Percentiles rank a stretch among this genome's conserved stretches.
Conservation (phyloP, 2,797 vertebrate species). For the Dromococcyx pavoninus region DNA sequence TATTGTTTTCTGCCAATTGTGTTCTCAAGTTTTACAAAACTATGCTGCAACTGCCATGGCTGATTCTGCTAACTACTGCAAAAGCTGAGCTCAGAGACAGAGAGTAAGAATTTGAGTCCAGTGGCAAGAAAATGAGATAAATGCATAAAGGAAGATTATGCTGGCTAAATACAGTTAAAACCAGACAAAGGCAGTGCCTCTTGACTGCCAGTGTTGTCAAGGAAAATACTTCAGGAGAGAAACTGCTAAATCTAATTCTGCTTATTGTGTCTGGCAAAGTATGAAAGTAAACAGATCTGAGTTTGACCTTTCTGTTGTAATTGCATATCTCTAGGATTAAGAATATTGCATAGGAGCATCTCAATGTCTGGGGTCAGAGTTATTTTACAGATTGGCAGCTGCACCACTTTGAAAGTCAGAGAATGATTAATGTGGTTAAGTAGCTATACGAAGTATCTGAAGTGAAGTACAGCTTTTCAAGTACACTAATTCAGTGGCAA, state of each 20-base stretch:
- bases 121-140: neutral
- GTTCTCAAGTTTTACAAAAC: neutral
- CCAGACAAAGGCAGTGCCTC: neutral
- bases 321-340: neutral
- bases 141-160: neutral
- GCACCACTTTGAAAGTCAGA: neutral
- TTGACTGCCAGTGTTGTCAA: neutral
- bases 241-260: neutral
- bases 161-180: neutral
- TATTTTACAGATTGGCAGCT: neutral
- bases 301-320: slow-evolving; percentile 26
- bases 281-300: slow-evolving; percentile 16
- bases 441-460: neutral
- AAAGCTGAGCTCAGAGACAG: neutral
- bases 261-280: neutral
- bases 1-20: neutral
- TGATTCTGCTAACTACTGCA: neutral
- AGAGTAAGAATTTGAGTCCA: neutral
- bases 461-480: neutral
- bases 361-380: neutral
- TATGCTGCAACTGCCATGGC: neutral
- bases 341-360: neutral
- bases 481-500: neutral
- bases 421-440: neutral
- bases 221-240: neutral